Evolutionary conservation across 2,797 vertebrate species (phyloP).

Genomic region (Acanthis flammea): DNA sequence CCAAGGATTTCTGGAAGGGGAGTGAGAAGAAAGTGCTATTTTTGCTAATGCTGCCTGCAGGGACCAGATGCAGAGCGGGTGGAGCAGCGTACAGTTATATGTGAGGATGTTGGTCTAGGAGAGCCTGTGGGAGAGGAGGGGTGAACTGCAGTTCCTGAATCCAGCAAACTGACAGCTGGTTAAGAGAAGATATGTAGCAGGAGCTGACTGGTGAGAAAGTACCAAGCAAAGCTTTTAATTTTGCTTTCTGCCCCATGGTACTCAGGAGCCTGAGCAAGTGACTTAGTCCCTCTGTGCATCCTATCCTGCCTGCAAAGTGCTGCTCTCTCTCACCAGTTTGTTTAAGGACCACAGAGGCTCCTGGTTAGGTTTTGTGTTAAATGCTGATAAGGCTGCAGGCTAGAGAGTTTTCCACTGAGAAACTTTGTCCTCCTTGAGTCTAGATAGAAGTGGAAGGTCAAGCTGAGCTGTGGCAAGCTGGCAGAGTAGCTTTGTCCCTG

Average conservation of each 20-base stretch:
- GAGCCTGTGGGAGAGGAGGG: not conserved
- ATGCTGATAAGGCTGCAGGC: not conserved
- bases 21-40: conserved; percentile 26
- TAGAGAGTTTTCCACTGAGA: not conserved
- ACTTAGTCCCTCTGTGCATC: not conserved
- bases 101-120: not conserved
- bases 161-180: not conserved
- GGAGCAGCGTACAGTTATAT: not conserved
- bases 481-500: not conserved
- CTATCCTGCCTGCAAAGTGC: not conserved
- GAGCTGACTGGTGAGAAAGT: not conserved
- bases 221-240: not conserved
- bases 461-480: not conserved
- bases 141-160: not conserved
- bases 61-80: not conserved
- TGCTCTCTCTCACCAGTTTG: not conserved
- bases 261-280: not conserved
- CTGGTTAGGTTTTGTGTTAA: not conserved
- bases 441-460: not conserved
- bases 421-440: not conserved
- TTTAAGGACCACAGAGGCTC: not conserved
- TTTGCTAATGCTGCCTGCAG: not conserved
- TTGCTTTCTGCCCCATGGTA: not conserved
- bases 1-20: conserved; percentile 15
- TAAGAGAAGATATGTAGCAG: not conserved